Evolutionary conservation across 2,888 invertebrate species (phyloP), one percentile per base, ranked within the genome.

Genomic region (Drosophila atroscutellata): DNA sequence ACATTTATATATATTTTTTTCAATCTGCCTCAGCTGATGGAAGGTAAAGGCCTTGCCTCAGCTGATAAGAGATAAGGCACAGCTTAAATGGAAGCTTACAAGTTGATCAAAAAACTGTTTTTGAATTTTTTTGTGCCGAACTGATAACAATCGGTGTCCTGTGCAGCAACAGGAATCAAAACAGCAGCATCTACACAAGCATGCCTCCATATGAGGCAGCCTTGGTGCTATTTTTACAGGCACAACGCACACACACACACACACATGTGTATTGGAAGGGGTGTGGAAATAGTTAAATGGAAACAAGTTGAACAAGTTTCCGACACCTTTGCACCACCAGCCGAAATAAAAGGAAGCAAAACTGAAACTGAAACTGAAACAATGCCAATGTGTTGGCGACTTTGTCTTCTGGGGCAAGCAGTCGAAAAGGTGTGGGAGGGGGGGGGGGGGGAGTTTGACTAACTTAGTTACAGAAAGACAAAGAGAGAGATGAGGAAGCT

Each of bases 221-320:
- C 36, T 45, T 60, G 80, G 45, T 76, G 81, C 77, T 80, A 77
- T 80, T 77, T 77, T 83, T 77, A 60, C 64, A 59, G 51, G 8
- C 66, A 37, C 50, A 24, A n/a, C n/a, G n/a, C 45, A 65, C 57
- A 39, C 26, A 26, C 26, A 26, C 42, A 47, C 60, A 71, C 54
- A 42, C 42, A 55, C 49, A 57, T n/a, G 42, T 26, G 11, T 7
- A 60, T 66, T 64, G 11, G 37, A 62, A 70, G 36, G 55, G 28
- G 52, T 3, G 32, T 54, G 76, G 66, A 75, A 87, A 83, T 89
- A 89, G 85, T 87, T 80, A 84, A 85, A 85, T 89, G 85, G 70
- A 89, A 87, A 87, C 87, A 89, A 87, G 87, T 87, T 89, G 90
- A 87, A 90, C 87, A 87, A 87, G 87, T 87, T 87, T 87, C 82